Conservation (phyloP, 2,113 vertebrate species). For the Hypocryptadius cinnamomeus region DNA sequence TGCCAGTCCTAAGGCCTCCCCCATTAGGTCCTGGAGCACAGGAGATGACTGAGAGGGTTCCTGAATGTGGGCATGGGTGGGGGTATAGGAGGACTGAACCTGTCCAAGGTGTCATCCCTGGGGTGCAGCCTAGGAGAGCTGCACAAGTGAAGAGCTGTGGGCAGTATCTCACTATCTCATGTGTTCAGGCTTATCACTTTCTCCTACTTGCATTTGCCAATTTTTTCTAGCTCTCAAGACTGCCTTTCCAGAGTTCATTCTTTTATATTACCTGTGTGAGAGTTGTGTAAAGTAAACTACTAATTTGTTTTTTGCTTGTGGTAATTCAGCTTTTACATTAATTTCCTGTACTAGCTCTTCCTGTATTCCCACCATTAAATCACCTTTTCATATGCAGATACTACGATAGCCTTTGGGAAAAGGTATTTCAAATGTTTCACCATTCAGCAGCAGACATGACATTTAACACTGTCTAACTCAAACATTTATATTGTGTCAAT, state of each 20-base stretch:
- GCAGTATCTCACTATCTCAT: neutral
- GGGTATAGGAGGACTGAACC: fast-evolving
- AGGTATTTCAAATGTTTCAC: neutral
- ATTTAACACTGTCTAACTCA: neutral
- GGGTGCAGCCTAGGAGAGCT: neutral
- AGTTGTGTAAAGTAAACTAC: neutral
- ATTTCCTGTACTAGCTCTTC: neutral
- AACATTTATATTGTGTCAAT: neutral
- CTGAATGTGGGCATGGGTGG: fast-evolving
- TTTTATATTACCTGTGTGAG: neutral
- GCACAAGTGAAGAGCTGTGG: fast-evolving
- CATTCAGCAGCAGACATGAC: neutral
- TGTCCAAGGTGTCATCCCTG: fast-evolving
- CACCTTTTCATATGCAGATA: neutral
- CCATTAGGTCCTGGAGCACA: fast-evolving
- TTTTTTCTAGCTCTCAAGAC: neutral
- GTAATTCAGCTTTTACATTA: neutral
- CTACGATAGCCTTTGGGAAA: neutral
- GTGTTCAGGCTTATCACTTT: neutral
- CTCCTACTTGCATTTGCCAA: neutral
- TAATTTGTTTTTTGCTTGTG: neutral
- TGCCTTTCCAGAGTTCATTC: neutral
- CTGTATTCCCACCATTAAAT: neutral
- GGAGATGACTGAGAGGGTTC: neutral
- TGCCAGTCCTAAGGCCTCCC: fast-evolving